Percentiles rank a stretch among this genome's conserved stretches.
These are phyloP conservation scores for Vultur gryphus DNA, from an alignment of 2,797 vertebrate genomes.

Conservation along the genomic window DNA sequence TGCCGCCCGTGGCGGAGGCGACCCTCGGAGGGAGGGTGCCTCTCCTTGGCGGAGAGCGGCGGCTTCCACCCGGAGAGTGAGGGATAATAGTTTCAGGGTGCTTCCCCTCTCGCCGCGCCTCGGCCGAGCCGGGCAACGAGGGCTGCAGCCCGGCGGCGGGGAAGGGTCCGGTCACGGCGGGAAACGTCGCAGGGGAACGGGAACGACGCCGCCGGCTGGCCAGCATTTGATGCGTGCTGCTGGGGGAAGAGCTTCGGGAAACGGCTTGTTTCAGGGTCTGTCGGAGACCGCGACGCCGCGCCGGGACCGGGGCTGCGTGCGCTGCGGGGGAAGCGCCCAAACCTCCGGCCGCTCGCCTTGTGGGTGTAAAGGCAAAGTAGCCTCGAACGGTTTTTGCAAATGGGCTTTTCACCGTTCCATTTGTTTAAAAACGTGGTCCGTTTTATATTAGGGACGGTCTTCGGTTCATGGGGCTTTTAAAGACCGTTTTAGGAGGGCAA, in stretches of 20 bases:
- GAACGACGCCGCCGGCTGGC: background rate
- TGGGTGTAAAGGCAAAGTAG: fast-evolving
- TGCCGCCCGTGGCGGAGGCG: background rate
- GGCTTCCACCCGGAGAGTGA: too few species aligned
- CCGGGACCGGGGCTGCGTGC: fast-evolving
- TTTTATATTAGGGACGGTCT: background rate
- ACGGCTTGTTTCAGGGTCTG: fast-evolving
- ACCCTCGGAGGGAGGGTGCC: background rate
- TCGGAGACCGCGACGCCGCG: too few species aligned
- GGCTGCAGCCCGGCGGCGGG: background rate
- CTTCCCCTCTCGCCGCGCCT: background rate
- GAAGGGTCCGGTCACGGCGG: background rate
- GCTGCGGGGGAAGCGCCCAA: background rate
- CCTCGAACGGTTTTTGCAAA: background rate
- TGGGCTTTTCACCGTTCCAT: fast-evolving
- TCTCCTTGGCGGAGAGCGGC: background rate
- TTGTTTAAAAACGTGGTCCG: background rate
- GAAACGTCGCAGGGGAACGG: background rate
- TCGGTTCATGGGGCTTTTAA: background rate
- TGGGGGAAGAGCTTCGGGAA: background rate
- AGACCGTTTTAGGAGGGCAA: background rate
- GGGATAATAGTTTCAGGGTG: fast-evolving
- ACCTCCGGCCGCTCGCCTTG: background rate
- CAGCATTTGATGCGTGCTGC: fast-evolving
- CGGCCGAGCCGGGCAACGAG: background rate